phyloP scores from a whole-genome alignment of 2,113 vertebrate genomes.

The Picathartes gymnocephalus region DNA sequence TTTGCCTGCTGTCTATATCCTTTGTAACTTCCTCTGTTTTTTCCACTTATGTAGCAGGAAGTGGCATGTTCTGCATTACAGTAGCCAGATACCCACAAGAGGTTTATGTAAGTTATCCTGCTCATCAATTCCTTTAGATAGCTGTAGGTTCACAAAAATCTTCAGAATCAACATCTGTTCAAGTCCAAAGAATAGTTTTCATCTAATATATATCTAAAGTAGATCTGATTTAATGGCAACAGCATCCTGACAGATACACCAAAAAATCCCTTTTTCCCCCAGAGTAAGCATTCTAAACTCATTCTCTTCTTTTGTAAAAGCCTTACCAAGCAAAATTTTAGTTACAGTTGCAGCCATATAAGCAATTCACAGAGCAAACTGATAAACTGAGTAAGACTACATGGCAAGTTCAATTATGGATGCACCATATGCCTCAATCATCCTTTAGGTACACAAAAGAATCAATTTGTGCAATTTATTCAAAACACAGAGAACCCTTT shows the following conservation, averaged over 20 bases:
- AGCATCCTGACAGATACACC: background rate
- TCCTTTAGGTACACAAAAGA: background rate
- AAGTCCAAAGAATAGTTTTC: conserved; percentile 1
- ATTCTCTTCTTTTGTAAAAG: background rate
- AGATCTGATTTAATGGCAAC: background rate
- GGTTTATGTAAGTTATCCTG: background rate
- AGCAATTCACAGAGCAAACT: conserved; percentile 27
- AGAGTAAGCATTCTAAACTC: background rate
- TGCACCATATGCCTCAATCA: conserved; percentile 18
- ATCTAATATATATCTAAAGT: background rate
- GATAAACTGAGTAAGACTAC: conserved; percentile 1
- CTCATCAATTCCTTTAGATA: background rate
- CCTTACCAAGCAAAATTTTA: background rate
- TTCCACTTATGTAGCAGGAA: background rate
- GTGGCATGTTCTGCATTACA: background rate
- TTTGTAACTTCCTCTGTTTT: background rate
- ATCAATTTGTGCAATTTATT: conserved; percentile 20
- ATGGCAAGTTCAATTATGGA: conserved; percentile 6
- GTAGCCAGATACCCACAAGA: background rate
- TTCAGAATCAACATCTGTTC: background rate
- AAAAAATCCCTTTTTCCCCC: background rate
- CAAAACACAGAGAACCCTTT: background rate
- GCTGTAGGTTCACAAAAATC: background rate
- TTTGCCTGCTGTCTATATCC: background rate
- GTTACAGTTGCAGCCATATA: background rate